phyloP scores from a whole-genome alignment of 2,797 vertebrate genomes.

The Eulemur mongoz region DNA sequence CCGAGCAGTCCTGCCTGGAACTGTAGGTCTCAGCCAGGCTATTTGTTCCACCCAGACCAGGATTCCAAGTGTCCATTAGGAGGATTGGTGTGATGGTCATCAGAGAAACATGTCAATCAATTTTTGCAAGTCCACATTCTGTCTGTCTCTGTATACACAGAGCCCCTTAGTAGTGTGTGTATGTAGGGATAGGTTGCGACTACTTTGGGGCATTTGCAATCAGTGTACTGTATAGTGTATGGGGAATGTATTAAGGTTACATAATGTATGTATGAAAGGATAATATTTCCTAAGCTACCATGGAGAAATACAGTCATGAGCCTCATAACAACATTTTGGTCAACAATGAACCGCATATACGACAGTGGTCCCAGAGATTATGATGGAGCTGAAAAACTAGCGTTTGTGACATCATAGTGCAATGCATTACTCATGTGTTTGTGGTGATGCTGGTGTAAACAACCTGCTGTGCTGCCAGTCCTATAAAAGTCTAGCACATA shows the following conservation, averaged over 20 bases:
- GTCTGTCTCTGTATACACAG: background rate
- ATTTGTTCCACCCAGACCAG: background rate
- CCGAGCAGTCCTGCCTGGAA: background rate
- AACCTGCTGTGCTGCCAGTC: background rate
- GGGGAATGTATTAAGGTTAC: background rate
- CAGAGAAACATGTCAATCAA: background rate
- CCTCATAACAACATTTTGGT: background rate
- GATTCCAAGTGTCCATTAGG: background rate
- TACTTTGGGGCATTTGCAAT: background rate
- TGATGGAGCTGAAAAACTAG: background rate
- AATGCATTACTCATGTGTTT: background rate
- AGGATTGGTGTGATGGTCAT: background rate
- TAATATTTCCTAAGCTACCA: background rate
- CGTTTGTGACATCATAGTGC: background rate
- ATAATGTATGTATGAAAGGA: background rate
- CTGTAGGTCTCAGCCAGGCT: background rate
- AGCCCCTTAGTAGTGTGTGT: background rate
- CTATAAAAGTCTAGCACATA: background rate
- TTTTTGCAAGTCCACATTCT: background rate
- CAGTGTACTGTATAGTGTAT: background rate
- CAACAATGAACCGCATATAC: background rate
- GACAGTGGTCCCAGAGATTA: background rate
- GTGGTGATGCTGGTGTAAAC: background rate
- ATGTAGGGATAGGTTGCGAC: background rate
- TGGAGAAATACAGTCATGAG: background rate